A percentile compares a stretch with the other conserved stretches of the same genome.
Evolutionary conservation across 2,113 vertebrate genomes (phyloP).

Genomic region (Etheostoma spectabile): DNA sequence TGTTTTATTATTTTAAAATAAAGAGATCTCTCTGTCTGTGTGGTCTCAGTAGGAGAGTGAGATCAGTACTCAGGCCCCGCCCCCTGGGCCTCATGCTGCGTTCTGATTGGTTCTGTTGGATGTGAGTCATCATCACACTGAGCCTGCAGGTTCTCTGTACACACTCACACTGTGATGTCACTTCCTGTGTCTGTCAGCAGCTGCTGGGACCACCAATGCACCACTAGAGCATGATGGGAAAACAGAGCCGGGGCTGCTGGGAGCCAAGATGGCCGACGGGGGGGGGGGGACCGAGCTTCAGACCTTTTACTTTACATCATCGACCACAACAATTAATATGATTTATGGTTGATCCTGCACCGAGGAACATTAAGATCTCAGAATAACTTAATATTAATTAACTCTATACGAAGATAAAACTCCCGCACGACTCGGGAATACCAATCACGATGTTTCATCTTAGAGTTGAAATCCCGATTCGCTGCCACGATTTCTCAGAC

Average conservation of each 20-base stretch:
- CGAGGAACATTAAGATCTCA: too few relatives aligned
- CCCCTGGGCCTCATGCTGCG: constrained; percentile 37
- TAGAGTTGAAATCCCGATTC: too few relatives aligned
- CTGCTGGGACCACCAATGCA: constrained; percentile 56
- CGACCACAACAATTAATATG: constrained; percentile 50
- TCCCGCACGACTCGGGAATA: too few relatives aligned
- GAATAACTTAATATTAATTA: too few relatives aligned
- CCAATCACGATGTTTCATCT: too few relatives aligned
- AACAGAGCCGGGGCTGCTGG: constrained; percentile 51
- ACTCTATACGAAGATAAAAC: too few relatives aligned
- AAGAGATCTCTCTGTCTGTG: too few relatives aligned
- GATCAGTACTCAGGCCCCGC: constrained; percentile 67
- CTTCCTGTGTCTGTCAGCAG: constrained; percentile 69
- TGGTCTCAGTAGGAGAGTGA: constrained; percentile 76
- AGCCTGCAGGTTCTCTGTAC: constrained; percentile 35
- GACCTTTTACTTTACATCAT: constrained; percentile 83
- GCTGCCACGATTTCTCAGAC: too few relatives aligned
- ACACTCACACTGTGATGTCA: constrained; percentile 48
- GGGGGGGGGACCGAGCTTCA: constrained; percentile 49
- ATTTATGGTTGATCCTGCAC: too few relatives aligned
- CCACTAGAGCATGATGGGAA: constrained; percentile 73
- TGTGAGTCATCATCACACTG: constrained; percentile 24
- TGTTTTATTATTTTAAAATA: too few relatives aligned
- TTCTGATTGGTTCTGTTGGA: constrained; percentile 59
- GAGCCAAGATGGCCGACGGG: constrained; percentile 16